Evolutionary conservation across 2,113 vertebrate genomes (phyloP), one percentile per base, ranked within the genome.

Genomic region (Scortum barcoo): DNA sequence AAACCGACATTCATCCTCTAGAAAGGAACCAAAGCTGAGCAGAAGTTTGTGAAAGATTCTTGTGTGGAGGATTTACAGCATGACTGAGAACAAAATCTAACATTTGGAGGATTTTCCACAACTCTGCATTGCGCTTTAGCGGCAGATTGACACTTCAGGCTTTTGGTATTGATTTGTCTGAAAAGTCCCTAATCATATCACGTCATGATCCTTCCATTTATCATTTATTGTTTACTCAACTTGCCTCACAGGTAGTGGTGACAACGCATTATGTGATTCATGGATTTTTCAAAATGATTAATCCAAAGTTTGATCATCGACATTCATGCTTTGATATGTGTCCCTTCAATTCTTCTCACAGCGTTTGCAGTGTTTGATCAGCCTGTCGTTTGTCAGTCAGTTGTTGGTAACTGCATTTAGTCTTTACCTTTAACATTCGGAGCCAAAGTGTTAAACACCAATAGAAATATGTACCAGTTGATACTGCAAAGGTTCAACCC

Each of bases 401-500:
- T 74, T 44, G 51, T 26, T 57, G 4, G 67, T 73, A 16, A 9
- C 10, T 56, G 33, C 19, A 5, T 42, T 76, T n/a, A 48, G 13
- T 36, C 42, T 51, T 58, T 38, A 42, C 56, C 63, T 76, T 20
- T 76, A 33, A 73, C 38, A 19, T 68, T 62, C 16, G 1, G n/a
- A 69, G 75, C 36, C 36, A 62, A 54, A 80, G 30, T 66, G 24
- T 78, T 40, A 26, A 33, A 66, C 56, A 60, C 24, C 17, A 24
- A 26, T 16, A 17, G 11, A 53, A 72, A 84, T 3, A 46, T 62
- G 67, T 16, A 24, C 36, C 61, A 30, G n/a, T 20, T 46, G 26
- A 65, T 40, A 4, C 75, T 9, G 63, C 53, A 58, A 54, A 54
- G 33, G 71, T 78, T 79, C 63, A 62, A 48, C 58, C 50, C 54